A percentile compares a stretch with the other conserved stretches of the same genome.
Evolutionary conservation across 2,113 vertebrate species (phyloP).

Genomic region (Pelmatolapia mariae): DNA sequence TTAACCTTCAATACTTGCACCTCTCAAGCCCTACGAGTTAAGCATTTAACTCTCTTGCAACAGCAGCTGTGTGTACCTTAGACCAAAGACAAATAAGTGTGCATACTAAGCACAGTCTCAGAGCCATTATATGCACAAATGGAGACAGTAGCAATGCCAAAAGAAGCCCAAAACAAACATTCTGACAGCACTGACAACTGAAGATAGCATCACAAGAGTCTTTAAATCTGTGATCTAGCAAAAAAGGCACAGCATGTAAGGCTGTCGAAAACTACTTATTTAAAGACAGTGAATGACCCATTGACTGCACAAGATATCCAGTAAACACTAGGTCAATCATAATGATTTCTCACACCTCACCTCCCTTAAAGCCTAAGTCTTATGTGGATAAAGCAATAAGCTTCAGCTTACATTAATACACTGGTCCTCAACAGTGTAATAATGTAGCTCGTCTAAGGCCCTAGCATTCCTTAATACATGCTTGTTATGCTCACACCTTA

Average conservation of each 20-base stretch:
- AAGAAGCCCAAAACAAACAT: not conserved
- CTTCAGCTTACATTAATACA: not conserved
- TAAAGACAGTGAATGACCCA: not conserved
- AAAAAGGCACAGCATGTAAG: not conserved
- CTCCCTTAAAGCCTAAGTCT: not conserved
- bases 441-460: not conserved
- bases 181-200: not conserved
- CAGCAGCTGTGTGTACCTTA: not conserved
- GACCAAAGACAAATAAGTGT: not conserved
- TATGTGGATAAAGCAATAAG: not conserved
- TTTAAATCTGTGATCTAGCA: not conserved
- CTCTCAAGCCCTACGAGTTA: not conserved
- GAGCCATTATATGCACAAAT: not conserved
- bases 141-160: not conserved
- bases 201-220: not conserved
- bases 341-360: not conserved
- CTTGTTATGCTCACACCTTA: conserved; percentile 78
- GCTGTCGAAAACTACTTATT: not conserved
- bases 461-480: not conserved
- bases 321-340: not conserved
- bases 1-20: not conserved
- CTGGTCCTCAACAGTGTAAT: not conserved
- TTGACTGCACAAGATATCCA: not conserved
- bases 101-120: not conserved
- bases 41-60: not conserved